phyloP scores from a whole-genome alignment of 2,888 invertebrate species.

The Pseudococcus viburni region DNA sequence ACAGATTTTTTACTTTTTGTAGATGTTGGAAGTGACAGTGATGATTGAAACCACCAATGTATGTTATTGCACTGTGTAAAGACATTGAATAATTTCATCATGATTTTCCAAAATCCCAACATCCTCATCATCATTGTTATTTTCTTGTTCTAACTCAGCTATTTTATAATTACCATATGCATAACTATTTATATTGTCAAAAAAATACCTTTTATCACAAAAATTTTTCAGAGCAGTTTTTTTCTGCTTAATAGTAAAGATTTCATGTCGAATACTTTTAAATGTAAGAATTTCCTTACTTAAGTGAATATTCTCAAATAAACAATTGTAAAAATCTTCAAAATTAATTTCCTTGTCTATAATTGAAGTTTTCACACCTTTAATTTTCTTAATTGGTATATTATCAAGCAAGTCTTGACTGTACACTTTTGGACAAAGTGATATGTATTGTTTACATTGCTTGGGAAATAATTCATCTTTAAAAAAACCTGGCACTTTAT shows the following conservation, averaged over 20 bases:
- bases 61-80: no score
- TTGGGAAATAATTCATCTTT: neutral
- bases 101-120: no score
- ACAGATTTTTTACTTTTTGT: no score
- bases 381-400: neutral
- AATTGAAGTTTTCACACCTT: neutral
- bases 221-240: neutral
- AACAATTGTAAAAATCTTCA: conserved; percentile 5
- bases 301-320: neutral
- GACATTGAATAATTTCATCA: no score
- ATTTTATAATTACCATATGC: conserved; percentile 5
- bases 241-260: neutral
- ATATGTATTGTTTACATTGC: neutral
- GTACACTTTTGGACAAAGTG: conserved; percentile 69
- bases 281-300: neutral
- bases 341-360: neutral
- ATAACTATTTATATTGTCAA: neutral
- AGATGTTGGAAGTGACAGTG: no score
- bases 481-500: neutral
- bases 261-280: neutral
- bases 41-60: no score
- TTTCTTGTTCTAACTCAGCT: no score
- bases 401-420: neutral
- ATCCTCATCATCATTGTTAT: no score
- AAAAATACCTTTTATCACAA: conserved; percentile 7